Base-by-base conservation (phyloP, 2,888 invertebrate genomes). In the Xylophagus ater region DNA sequence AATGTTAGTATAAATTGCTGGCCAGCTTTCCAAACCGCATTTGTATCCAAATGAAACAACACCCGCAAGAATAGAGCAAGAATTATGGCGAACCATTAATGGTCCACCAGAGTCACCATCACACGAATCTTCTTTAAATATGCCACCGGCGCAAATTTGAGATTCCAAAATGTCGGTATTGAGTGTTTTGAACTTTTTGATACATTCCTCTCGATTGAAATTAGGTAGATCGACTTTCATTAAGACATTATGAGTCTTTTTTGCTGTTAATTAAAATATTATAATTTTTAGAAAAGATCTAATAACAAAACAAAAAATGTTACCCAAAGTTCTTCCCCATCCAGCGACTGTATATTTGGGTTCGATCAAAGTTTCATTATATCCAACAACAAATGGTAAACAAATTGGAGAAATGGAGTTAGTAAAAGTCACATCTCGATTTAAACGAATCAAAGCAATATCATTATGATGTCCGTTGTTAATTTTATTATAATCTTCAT, bases 361-460 rank as follows among this genome's bases (percentile, higher is more conserved):
- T 2, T 56, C 56, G 3, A 51, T 15, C 59, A 58, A 4, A 56
- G 49, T 14, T 47, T 53, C 24, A n/a, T 42, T 10, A 43, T 40
- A 34, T 54, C 49, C 13, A 42, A 40, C 29, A 54, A 15, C 25
- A 3, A 37, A 20, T 28, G 78, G 78, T 20, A 79, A 50, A 45
- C 79, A 79, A 34, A 78, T 69, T 0, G 79, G 77, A 38, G 67
- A 59, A 5, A 75, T 63, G 45, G 59, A 75, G 50, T 70, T 73
- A 2, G 61, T 71, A 51, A 69, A 76, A 7, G 54, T 46, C 1
- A 77, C 75, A 23, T 72, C 64, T 1, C 59, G 55, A 1, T 68
- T 53, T 7, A 86, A 60, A 28, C 83, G 68, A 8, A 86, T 52
- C 4, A 86, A 59, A 0, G 81, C 85, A 28, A 86, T 81, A 53